Conservation (phyloP, 2,888 invertebrate species). For the Eupithecia subumbrata region DNA sequence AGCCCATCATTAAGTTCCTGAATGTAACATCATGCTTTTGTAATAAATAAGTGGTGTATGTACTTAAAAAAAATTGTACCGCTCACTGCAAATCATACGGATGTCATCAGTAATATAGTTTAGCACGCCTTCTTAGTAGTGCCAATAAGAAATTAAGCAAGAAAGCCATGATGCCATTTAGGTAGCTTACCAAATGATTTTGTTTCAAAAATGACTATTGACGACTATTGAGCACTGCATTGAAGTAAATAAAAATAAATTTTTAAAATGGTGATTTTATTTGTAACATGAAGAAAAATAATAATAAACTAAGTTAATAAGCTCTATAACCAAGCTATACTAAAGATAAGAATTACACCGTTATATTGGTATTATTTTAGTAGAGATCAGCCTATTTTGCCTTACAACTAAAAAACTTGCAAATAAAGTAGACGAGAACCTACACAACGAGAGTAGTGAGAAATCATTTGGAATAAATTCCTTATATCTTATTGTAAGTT, state of each 20-base stretch:
- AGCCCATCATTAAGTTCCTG: slow-evolving; percentile 20
- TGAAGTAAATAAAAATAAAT: slow-evolving; percentile 73
- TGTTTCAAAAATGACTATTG: slow-evolving; percentile 69
- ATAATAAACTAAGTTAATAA: background rate
- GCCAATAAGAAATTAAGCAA: slow-evolving; percentile 61
- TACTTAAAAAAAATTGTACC: slow-evolving; percentile 53
- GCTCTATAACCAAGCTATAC: background rate
- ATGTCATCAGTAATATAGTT: slow-evolving; percentile 39
- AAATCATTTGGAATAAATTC: background rate
- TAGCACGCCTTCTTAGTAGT: slow-evolving; percentile 55
- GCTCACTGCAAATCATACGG: slow-evolving; percentile 41
- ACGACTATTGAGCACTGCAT: slow-evolving; percentile 74
- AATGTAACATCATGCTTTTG: slow-evolving; percentile 36
- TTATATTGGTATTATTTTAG: background rate
- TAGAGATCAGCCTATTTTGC: background rate
- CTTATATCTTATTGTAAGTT: too few species aligned
- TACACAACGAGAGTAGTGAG: background rate
- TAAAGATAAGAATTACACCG: background rate
- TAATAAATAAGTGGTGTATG: slow-evolving; percentile 45
- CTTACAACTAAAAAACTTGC: background rate
- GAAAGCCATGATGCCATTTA: slow-evolving; percentile 32
- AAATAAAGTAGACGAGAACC: background rate
- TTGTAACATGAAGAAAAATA: background rate
- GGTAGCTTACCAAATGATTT: slow-evolving; percentile 56
- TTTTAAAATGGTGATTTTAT: slow-evolving; percentile 28